Base-by-base conservation (phyloP, 2,797 vertebrate species). In the Gorsachius magnificus region DNA sequence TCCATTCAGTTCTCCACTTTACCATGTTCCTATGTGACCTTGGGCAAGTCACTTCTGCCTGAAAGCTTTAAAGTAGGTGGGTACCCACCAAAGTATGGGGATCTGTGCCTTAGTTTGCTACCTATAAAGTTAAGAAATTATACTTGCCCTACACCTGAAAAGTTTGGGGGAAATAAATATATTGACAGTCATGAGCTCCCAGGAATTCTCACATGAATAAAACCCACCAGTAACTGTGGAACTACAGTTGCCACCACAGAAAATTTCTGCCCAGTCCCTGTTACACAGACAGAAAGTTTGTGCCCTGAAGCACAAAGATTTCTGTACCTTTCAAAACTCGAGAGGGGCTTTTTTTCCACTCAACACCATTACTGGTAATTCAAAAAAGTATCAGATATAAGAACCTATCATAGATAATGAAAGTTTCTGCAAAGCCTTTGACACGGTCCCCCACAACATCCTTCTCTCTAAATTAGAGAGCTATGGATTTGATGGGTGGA, bases 301-400 rank as follows among this genome's bases (percentile, higher is more conserved):
- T 77, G 51, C 45, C 16, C 61, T 41, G 16, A n/a, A 63, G 5
- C 20, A 5, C 4, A 20, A 89, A 11, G 31, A 64, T 45, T 84
- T 56, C 65, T 53, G 3, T 16, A n/a, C 13, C 13, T 83, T 86
- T 71, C 56, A 54, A 41, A 90, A 58, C 11, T 14, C 24, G 5
- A 51, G 18, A 29, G 9, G 13, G 0, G 2, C 43, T 1, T 6
- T 46, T 31, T 2, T 9, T 2, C 1, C 24, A 18, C 57, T 57
- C n/a, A 56, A 63, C 19, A 72, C 6, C 4, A 8, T 48, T 41
- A 64, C 22, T 29, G 26, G 33, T 28, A 10, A 87, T 38, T 48
- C 35, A 56, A 7, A 57, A 57, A 51, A 63, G 15, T 43, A 61
- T 50, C 36, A 54, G 33, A 72, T 9, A 22, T 6, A 61, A 57